These are phyloP conservation scores for Plumapathes pennacea DNA, from an alignment of 92 coral and sea anemone genomes.

Conservation along the genomic window DNA sequence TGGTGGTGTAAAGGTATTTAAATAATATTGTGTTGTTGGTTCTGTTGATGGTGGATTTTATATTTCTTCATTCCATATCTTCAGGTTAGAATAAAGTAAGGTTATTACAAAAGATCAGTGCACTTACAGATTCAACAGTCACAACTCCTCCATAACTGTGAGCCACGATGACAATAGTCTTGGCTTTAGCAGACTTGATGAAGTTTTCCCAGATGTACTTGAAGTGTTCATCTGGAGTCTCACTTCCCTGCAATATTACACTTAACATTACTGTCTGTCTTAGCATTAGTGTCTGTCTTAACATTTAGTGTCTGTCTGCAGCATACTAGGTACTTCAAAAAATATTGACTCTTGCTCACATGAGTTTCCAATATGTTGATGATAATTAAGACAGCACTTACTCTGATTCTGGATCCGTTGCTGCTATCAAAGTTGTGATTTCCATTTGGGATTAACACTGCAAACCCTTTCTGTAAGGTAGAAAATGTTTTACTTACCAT, in stretches of 20 bases:
- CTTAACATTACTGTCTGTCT: too few species aligned
- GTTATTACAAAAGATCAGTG: too few species aligned
- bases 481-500: neutral
- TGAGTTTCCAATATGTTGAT: neutral
- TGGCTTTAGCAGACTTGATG: constrained; percentile 47
- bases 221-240: constrained; percentile 69
- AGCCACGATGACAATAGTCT: constrained; percentile 64
- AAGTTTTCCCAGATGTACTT: constrained; percentile 74
- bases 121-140: constrained; percentile 66
- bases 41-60: too few species aligned
- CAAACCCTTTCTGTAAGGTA: constrained; percentile 74
- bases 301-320: too few species aligned
- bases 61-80: too few species aligned
- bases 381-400: neutral
- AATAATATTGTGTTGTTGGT: too few species aligned
- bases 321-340: too few species aligned
- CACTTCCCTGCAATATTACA: too few species aligned
- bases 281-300: too few species aligned
- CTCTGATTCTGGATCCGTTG: constrained; percentile 8
- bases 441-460: constrained; percentile 83
- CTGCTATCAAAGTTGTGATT: constrained; percentile 24
- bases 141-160: constrained; percentile 89
- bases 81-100: too few species aligned
- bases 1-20: too few species aligned
- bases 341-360: too few species aligned